These are phyloP conservation scores for Meta bourneti DNA, from an alignment of 2,888 invertebrate species.

Conservation along the genomic window DNA sequence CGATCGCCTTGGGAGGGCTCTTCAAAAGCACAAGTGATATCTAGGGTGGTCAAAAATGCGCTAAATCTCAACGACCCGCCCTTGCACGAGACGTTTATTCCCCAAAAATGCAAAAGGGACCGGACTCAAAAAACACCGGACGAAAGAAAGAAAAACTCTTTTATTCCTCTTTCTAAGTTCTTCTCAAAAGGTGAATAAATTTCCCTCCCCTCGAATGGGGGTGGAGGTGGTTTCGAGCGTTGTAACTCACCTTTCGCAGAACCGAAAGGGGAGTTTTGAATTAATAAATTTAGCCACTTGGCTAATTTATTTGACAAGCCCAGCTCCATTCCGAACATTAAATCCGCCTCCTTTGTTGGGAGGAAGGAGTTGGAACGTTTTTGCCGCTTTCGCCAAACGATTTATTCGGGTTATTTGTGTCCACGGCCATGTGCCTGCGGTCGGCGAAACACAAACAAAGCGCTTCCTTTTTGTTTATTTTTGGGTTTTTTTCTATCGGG, in stretches of 20 bases:
- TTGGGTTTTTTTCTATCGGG: not conserved
- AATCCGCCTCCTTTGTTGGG: slow-evolving; percentile 29
- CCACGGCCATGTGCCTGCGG: slow-evolving; percentile 21
- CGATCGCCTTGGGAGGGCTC: no score
- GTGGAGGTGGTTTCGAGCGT: no score
- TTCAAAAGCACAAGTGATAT: no score
- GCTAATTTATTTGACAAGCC: slow-evolving; percentile 37
- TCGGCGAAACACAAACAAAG: slow-evolving; percentile 9
- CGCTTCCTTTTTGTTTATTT: not conserved
- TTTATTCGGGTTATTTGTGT: slow-evolving; percentile 37
- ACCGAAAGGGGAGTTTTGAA: slow-evolving; percentile 10
- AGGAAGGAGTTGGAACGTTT: not conserved
- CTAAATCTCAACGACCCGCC: not conserved
- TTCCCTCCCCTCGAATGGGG: not conserved
- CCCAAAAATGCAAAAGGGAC: not conserved
- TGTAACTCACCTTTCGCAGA: not conserved
- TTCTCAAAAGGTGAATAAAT: not conserved
- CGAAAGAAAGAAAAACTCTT: not conserved
- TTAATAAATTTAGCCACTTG: slow-evolving; percentile 45
- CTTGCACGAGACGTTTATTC: not conserved
- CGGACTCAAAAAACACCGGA: not conserved
- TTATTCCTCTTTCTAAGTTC: not conserved
- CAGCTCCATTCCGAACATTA: slow-evolving; percentile 17
- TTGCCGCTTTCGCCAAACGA: slow-evolving; percentile 16
- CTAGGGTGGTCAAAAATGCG: not conserved